phyloP scores from a whole-genome alignment of 2,888 invertebrate species.

The Micoletzkya japonica region DNA sequence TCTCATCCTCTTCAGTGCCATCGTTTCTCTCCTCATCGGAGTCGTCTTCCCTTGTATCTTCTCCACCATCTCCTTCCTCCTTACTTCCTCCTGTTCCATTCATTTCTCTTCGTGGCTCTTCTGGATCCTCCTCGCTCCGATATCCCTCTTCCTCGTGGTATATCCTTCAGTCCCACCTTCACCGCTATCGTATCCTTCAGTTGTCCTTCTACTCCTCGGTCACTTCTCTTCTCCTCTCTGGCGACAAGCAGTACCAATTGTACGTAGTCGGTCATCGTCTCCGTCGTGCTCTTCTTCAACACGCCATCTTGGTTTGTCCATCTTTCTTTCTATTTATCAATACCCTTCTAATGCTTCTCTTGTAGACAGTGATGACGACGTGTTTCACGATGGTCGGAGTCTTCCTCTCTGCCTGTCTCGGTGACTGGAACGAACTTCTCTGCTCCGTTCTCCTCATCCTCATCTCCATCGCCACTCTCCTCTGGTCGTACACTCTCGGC shows the following conservation, averaged over 20 bases:
- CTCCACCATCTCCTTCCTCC: conserved; percentile 46
- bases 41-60: conserved; percentile 49
- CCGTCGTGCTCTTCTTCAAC: conserved; percentile 46
- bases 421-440: conserved; percentile 31
- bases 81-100: conserved; percentile 44
- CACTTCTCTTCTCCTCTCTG: conserved; percentile 53
- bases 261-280: conserved; percentile 49
- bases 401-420: conserved; percentile 31
- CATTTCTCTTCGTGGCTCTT: conserved; percentile 44
- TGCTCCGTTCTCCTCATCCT: conserved; percentile 38
- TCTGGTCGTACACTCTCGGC: conserved; percentile 40
- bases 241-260: conserved; percentile 56
- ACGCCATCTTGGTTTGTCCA: conserved; percentile 47
- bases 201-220: conserved; percentile 57
- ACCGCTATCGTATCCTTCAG: conserved; percentile 31
- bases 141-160: conserved; percentile 52
- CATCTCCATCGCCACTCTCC: conserved; percentile 40
- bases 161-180: background rate
- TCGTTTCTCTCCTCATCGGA: conserved; percentile 49
- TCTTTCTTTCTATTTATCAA: background rate
- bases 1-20: conserved; percentile 33
- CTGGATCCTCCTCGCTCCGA: conserved; percentile 54
- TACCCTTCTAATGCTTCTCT: background rate
- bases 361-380: conserved; percentile 43
- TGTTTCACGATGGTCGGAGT: conserved; percentile 34